phyloP scores from a whole-genome alignment of 2,797 vertebrate species.

The Onychomys arenicola region DNA sequence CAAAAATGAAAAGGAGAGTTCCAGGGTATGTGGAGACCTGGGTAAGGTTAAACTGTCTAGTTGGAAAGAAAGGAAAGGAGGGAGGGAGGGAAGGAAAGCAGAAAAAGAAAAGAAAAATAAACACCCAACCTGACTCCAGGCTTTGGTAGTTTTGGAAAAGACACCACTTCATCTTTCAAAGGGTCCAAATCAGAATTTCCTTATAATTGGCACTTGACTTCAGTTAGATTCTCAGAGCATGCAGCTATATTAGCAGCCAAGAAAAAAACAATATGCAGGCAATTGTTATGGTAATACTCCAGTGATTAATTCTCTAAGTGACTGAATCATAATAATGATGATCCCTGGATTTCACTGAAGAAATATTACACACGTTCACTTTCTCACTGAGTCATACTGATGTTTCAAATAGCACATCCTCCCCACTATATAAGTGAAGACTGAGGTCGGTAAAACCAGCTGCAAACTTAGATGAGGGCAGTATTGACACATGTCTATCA shows the following conservation, averaged over 20 bases:
- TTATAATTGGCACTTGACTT: conserved; percentile 32
- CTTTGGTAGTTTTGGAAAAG: conserved; percentile 7
- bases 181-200: conserved; percentile 52
- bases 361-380: background rate
- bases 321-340: conserved; percentile 8
- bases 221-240: conserved; percentile 25
- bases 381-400: background rate
- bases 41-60: conserved; percentile 14
- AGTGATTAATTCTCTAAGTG: conserved; percentile 26
- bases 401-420: background rate
- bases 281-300: background rate
- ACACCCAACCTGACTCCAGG: background rate
- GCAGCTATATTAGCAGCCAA: background rate
- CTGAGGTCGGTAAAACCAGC: background rate
- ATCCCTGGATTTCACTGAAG: background rate
- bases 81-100: too few relatives aligned
- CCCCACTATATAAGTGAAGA: background rate
- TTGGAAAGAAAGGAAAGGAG: background rate
- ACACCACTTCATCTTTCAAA: conserved; percentile 42
- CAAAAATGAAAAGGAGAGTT: conserved; percentile 44
- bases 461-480: background rate
- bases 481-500: background rate
- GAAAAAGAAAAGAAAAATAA: background rate
- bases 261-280: background rate
- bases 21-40: background rate